Percentiles rank a stretch among this genome's conserved stretches.
Evolutionary conservation across 1,140 invertebrate species (phyloP).

Genomic region (Tribolium madens): DNA sequence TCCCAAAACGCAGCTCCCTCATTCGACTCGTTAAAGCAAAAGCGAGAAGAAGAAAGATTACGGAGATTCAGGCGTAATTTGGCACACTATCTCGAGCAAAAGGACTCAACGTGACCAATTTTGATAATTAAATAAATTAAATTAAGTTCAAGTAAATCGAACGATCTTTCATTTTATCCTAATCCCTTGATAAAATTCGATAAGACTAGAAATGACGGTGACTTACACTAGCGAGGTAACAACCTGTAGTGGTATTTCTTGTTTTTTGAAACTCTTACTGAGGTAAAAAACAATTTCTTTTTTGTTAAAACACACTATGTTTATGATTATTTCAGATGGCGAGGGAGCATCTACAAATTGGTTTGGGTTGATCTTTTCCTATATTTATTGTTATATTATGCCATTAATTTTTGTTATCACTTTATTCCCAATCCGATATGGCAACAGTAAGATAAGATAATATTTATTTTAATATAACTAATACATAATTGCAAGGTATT

Average conservation of each 20-base stretch:
- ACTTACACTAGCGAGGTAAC: constrained; percentile 54
- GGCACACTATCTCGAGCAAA: constrained; percentile 42
- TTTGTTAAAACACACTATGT: constrained; percentile 16
- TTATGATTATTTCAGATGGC: constrained; percentile 74
- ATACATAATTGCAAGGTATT: constrained; percentile 67
- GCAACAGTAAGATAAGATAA: background rate
- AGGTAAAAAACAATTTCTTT: constrained; percentile 47
- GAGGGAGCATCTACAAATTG: constrained; percentile 79
- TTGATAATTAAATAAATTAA: too few species aligned
- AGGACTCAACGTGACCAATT: background rate
- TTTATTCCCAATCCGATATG: constrained; percentile 67
- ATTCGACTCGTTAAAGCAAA: background rate
- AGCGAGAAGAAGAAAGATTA: constrained; percentile 7
- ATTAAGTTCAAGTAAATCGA: too few species aligned
- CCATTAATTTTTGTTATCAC: constrained; percentile 72
- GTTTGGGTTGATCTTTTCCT: constrained; percentile 78
- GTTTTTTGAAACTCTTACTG: constrained; percentile 51
- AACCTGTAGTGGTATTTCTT: constrained; percentile 46
- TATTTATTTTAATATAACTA: background rate
- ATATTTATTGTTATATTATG: constrained; percentile 74
- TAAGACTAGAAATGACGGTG: constrained; percentile 53
- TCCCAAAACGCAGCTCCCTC: background rate
- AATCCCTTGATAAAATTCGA: constrained; percentile 29
- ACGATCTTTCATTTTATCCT: constrained; percentile 15
- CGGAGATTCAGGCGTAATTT: background rate